Percentiles rank a stretch among this genome's conserved stretches.
phyloP scores from a whole-genome alignment of 2,888 invertebrate genomes.

The Frankliniella fusca region DNA sequence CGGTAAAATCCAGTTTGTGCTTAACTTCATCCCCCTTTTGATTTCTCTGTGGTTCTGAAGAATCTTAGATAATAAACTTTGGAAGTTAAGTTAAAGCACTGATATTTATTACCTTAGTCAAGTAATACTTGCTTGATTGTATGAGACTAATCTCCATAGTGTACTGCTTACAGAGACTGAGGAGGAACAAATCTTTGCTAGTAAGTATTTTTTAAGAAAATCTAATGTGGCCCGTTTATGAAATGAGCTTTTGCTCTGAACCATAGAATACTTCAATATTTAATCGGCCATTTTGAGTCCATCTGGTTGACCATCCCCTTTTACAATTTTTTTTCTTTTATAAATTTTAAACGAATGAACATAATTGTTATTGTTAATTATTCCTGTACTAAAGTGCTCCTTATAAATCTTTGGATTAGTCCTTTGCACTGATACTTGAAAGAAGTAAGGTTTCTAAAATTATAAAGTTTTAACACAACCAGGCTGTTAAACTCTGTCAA shows the following conservation, averaged over 20 bases:
- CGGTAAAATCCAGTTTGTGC: not conserved
- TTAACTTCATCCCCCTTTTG: not conserved
- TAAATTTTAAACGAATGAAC: not conserved
- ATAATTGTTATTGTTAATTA: not conserved
- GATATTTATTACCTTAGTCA: constrained; percentile 21
- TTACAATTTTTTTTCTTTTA: not conserved
- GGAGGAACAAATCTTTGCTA: constrained; percentile 24
- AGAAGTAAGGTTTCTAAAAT: not conserved
- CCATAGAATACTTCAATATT: not conserved
- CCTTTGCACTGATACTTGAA: not conserved
- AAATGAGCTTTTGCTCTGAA: constrained; percentile 9
- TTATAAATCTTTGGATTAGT: not conserved
- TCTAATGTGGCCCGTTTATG: constrained; percentile 5
- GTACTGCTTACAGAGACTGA: constrained; percentile 23
- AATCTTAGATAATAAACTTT: not conserved
- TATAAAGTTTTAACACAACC: not conserved
- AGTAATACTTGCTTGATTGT: constrained; percentile 20
- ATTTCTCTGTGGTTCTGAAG: not conserved
- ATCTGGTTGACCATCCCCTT: not conserved
- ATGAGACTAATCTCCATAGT: constrained; percentile 25
- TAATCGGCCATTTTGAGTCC: not conserved
- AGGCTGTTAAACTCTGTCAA: not conserved
- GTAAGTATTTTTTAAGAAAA: constrained; percentile 15
- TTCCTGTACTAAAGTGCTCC: not conserved
- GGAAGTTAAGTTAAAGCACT: constrained; percentile 20